A percentile compares a stretch with the other conserved stretches of the same genome.
phyloP scores from a whole-genome alignment of 2,113 vertebrate genomes.

The Channa argus region DNA sequence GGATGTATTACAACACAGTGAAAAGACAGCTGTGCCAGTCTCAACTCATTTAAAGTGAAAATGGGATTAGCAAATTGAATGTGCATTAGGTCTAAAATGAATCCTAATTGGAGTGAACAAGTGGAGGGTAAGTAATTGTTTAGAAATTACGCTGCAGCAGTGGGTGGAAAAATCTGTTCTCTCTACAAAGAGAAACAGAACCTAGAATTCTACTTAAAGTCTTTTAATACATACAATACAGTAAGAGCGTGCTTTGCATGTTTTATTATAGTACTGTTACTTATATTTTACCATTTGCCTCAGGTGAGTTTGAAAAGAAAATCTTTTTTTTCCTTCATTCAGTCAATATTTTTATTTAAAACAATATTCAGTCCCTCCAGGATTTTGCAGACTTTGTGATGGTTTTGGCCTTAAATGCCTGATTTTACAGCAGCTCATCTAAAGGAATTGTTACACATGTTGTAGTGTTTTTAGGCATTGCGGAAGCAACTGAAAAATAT shows the following conservation, averaged over 20 bases:
- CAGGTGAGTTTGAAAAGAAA: too few relatives aligned
- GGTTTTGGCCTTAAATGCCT: too few relatives aligned
- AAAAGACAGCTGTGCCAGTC: constrained; percentile 63
- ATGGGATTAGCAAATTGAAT: constrained; percentile 72
- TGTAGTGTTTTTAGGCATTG: too few relatives aligned
- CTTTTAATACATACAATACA: background rate
- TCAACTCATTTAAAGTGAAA: constrained; percentile 71
- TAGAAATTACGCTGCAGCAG: constrained; percentile 36
- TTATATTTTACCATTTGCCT: too few relatives aligned
- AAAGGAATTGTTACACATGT: too few relatives aligned
- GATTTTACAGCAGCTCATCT: too few relatives aligned
- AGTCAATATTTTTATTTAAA: too few relatives aligned
- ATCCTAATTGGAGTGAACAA: constrained; percentile 64
- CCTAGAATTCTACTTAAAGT: constrained; percentile 20
- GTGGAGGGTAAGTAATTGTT: constrained; percentile 49
- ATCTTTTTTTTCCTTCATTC: too few relatives aligned
- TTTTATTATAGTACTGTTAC: background rate
- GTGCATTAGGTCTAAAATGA: constrained; percentile 67
- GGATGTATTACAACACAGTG: constrained; percentile 28
- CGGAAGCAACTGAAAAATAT: too few relatives aligned
- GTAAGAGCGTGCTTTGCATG: background rate
- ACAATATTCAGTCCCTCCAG: too few relatives aligned
- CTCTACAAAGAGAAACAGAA: constrained; percentile 23
- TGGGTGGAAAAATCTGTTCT: constrained; percentile 43
- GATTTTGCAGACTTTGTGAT: too few relatives aligned